Evolutionary conservation across 2,797 vertebrate genomes (phyloP), one percentile per base, ranked within the genome.

Genomic region (Remorina albescens): DNA sequence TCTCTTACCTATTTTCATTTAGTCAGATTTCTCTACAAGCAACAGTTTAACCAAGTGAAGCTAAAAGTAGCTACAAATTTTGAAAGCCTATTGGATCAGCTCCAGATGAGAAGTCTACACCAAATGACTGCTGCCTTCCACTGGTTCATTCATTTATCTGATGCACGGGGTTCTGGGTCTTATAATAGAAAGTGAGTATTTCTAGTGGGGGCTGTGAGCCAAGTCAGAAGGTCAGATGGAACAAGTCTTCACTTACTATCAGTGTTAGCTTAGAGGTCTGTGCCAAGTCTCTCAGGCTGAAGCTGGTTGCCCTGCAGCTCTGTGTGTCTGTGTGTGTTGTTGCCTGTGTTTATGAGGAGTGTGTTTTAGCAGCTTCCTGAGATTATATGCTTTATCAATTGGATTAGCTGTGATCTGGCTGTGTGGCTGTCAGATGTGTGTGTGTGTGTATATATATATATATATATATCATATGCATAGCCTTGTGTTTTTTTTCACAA

Each of bases 151-250:
- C 66, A 67, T 79, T 81, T 80, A 72, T 82, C 62, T 85, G 82
- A 79, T 28, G 23, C 75, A 65, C 51, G 10, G 28, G 26, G 32
- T 59, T 81, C 68, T 71, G 71, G 61, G 41, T 87, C 89, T 85
- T 80, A 77, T 86, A 86, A 90, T 91, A 91, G 89, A 92, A 89
- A 84, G 79, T 70, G 70, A 91, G 84, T 94, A 84, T 93, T 94
- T 68, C 83, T 91, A 78, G 77, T 77, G 82, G 74, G 77, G 80
- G 76, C 83, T 83, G 57, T 51, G 86, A 90, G 92, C 91, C 90
- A 93, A 89, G 86, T 87, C 88, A 89, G 75, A 91, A 89, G 91
- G 92, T 92, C 92, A 93, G 86, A 87, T 85, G 82, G 84, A 88
- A 87, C 82, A 85, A 88, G 88, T 91, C 85, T 85, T 92, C 77